Evolutionary conservation across 2,888 invertebrate genomes (phyloP).

Genomic region (Leucania comma): DNA sequence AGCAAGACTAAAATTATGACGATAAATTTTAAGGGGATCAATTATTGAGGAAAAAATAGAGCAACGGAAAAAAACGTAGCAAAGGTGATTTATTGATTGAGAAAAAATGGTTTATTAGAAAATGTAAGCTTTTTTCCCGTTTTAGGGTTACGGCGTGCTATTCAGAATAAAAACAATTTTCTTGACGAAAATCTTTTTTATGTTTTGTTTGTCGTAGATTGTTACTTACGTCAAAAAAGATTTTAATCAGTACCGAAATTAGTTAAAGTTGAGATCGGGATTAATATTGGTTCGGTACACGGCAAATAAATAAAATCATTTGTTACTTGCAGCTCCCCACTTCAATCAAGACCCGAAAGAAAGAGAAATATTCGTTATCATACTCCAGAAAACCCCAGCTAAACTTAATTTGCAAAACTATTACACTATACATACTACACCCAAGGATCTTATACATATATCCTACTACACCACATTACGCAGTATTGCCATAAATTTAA

Average conservation of each 20-base stretch:
- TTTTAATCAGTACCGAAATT: no score
- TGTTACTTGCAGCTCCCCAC: no score
- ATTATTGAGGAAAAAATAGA: slow-evolving; percentile 63
- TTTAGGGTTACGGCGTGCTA: background rate
- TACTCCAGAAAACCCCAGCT: no score
- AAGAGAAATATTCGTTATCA: background rate
- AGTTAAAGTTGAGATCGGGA: no score
- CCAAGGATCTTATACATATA: no score
- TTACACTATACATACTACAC: slow-evolving; percentile 1
- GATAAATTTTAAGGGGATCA: slow-evolving; percentile 73
- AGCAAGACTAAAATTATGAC: slow-evolving; percentile 65
- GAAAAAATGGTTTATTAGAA: slow-evolving; percentile 29
- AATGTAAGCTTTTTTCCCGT: background rate
- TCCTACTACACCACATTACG: slow-evolving; percentile 17
- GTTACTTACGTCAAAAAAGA: background rate
- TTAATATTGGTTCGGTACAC: no score
- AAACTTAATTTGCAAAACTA: background rate
- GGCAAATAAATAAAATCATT: no score
- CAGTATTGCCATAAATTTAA: slow-evolving; percentile 39
- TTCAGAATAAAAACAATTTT: background rate
- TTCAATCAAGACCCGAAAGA: no score
- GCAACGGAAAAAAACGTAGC: slow-evolving; percentile 4
- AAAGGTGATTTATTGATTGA: slow-evolving; percentile 37
- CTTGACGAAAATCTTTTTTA: background rate
- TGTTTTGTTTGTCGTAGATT: background rate